Percentiles rank a stretch among this genome's conserved stretches.
Evolutionary conservation across 2,113 vertebrate species (phyloP).

Genomic region (Brachyhypopomus gauderio): DNA sequence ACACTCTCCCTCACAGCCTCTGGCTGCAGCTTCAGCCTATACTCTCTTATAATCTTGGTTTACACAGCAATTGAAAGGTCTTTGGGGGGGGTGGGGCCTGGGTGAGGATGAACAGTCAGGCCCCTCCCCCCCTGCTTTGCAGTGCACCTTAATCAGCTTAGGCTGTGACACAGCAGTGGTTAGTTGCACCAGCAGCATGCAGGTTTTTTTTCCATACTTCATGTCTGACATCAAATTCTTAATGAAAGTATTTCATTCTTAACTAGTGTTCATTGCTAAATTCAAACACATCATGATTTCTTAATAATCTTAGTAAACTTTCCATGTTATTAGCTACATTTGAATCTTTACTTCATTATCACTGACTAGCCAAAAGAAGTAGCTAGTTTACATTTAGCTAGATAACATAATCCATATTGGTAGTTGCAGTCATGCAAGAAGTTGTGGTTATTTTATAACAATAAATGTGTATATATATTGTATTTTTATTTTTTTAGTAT

Average conservation of each 20-base stretch:
- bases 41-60: not conserved
- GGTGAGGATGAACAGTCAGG: conserved; percentile 3
- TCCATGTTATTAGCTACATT: not conserved
- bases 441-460: not conserved
- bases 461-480: not conserved
- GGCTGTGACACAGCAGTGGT: conserved; percentile 13
- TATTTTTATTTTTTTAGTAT: not conserved
- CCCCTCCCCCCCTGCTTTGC: conserved; percentile 8
- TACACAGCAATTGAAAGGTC: conserved; percentile 31
- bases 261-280: not conserved
- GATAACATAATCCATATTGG: not conserved
- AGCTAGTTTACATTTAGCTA: conserved; percentile 20
- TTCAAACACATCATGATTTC: not conserved
- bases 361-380: not conserved
- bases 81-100: not conserved
- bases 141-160: conserved; percentile 20
- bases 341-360: not conserved
- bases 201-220: conserved; percentile 28
- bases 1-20: conserved; percentile 5
- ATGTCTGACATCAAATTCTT: not conserved
- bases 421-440: not conserved
- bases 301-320: not conserved
- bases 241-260: conserved; percentile 7
- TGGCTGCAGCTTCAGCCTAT: conserved; percentile 9
- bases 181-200: conserved; percentile 28